Conservation (phyloP, 2,797 vertebrate genomes). For the Perodicticus potto region DNA sequence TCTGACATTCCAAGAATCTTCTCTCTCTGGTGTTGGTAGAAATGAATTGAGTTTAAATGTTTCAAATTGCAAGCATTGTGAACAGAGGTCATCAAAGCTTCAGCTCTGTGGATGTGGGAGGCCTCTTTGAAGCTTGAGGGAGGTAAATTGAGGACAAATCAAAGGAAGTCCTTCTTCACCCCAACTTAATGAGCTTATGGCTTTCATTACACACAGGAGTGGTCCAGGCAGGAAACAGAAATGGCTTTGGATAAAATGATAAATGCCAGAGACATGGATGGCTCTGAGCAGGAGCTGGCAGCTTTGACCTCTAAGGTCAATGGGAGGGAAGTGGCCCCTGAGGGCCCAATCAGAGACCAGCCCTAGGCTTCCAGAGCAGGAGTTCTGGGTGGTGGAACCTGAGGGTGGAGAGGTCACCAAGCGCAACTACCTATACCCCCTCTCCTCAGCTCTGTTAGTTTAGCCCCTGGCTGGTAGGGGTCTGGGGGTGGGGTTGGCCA, state of each 20-base stretch:
- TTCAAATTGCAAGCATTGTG: slow-evolving; percentile 32
- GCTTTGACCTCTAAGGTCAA: slow-evolving; percentile 76
- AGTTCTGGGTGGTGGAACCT: not conserved
- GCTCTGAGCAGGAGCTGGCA: slow-evolving; percentile 74
- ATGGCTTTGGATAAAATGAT: slow-evolving; percentile 77
- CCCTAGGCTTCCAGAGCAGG: slow-evolving; percentile 14
- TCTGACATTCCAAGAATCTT: slow-evolving; percentile 48
- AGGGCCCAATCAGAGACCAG: slow-evolving; percentile 70
- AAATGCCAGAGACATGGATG: slow-evolving; percentile 78
- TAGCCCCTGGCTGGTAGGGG: not conserved
- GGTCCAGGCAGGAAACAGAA: slow-evolving; percentile 75
- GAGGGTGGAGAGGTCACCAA: not conserved
- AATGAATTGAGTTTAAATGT: slow-evolving; percentile 47
- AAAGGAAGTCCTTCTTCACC: slow-evolving; percentile 81
- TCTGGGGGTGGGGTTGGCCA: not conserved
- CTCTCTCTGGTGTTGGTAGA: slow-evolving; percentile 48
- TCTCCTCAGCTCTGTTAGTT: not conserved
- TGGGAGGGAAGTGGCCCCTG: slow-evolving; percentile 64
- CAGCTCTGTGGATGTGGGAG: slow-evolving; percentile 69
- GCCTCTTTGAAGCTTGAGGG: slow-evolving; percentile 78
- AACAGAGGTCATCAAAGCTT: slow-evolving; percentile 56
- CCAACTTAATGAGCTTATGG: slow-evolving; percentile 81
- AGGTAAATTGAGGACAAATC: slow-evolving; percentile 82
- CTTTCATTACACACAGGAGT: slow-evolving; percentile 78
- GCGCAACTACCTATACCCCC: slow-evolving; percentile 34